Evolutionary conservation across 23 tunicate species (phyloP).

Genomic region (Trididemnum nubilum): DNA sequence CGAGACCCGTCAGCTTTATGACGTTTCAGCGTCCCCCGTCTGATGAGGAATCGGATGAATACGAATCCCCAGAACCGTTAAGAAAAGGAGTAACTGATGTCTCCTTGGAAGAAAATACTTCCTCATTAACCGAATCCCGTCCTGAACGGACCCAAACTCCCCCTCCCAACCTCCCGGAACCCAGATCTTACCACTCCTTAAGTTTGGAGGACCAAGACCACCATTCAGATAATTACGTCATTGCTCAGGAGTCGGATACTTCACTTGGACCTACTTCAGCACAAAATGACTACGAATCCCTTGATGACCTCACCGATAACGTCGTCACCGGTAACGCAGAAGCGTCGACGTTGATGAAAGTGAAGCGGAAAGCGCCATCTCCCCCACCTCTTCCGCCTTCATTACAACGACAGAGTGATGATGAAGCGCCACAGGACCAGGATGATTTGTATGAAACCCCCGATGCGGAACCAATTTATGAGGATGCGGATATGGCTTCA

Average conservation of each 20-base stretch:
- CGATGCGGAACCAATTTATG: not conserved
- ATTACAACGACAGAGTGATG: not conserved
- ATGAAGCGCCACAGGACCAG: not conserved
- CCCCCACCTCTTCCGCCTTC: constrained; percentile 34
- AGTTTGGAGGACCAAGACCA: not conserved
- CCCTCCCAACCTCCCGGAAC: not conserved
- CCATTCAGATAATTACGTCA: not conserved
- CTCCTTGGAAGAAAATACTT: not conserved
- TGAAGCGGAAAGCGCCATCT: constrained; percentile 38
- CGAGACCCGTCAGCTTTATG: constrained; percentile 74
- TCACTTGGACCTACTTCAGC: not conserved
- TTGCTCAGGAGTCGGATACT: not conserved
- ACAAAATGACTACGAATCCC: not conserved
- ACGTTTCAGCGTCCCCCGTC: constrained; percentile 49
- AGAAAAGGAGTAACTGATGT: not conserved
- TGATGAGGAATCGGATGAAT: not conserved
- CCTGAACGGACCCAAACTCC: not conserved
- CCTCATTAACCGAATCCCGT: not conserved
- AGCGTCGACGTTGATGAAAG: not conserved
- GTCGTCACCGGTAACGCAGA: not conserved
- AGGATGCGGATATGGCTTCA: not conserved
- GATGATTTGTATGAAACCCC: not conserved
- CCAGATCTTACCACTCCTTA: not conserved
- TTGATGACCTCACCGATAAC: not conserved
- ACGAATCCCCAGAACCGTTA: not conserved